A percentile compares a stretch with the other conserved stretches of the same genome.
Evolutionary conservation across 2,113 vertebrate species (phyloP).

Genomic region (Hippocampus zosterae): DNA sequence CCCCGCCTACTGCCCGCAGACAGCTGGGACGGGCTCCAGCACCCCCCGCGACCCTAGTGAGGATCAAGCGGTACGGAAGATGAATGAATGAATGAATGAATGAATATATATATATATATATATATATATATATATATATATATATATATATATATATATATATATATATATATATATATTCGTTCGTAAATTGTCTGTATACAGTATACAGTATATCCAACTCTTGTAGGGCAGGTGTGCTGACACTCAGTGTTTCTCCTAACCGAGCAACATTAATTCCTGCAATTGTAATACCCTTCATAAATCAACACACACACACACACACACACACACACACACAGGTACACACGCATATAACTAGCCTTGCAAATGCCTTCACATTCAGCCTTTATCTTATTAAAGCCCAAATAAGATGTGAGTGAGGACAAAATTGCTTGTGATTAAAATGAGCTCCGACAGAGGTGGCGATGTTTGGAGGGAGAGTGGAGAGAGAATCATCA

Average conservation of each 20-base stretch:
- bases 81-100: too few relatives aligned
- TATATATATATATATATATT: too few relatives aligned
- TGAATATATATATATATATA: too few relatives aligned
- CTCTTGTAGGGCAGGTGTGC: background rate
- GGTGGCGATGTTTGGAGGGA: conserved; percentile 44
- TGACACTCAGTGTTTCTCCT: conserved; percentile 33
- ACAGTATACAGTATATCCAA: too few relatives aligned
- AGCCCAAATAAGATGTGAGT: conserved; percentile 64
- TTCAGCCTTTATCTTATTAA: conserved; percentile 57
- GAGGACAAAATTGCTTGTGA: conserved; percentile 54
- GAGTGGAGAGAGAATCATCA: conserved; percentile 39
- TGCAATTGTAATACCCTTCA: conserved; percentile 41
- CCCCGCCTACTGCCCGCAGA: too few relatives aligned
- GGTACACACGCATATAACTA: conserved; percentile 15
- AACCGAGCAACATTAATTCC: conserved; percentile 36
- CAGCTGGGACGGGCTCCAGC: too few relatives aligned
- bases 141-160: too few relatives aligned
- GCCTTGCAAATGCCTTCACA: conserved; percentile 33
- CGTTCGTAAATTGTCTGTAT: too few relatives aligned
- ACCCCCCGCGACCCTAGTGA: too few relatives aligned
- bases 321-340: background rate
- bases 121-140: too few relatives aligned
- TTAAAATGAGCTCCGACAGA: conserved; percentile 57
- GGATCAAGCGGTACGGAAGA: too few relatives aligned
- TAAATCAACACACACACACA: conserved; percentile 31